These are phyloP conservation scores for Palythoa caribaeorum DNA, from an alignment of 92 coral and sea anemone genomes.

Conservation along the genomic window DNA sequence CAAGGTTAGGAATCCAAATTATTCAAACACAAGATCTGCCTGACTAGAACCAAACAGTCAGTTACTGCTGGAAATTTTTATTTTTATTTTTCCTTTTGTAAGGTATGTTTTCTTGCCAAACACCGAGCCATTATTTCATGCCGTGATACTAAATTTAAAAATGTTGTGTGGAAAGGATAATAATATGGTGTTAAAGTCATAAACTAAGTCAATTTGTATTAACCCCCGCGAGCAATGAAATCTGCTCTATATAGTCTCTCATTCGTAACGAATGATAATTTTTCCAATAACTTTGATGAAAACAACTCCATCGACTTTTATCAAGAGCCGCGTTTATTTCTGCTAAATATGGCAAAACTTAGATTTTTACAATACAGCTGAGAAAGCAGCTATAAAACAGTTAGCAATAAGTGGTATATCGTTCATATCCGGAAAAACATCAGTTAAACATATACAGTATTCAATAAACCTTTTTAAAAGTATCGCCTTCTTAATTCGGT, in stretches of 20 bases:
- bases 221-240: background rate
- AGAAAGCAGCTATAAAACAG: background rate
- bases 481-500: background rate
- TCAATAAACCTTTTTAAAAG: background rate
- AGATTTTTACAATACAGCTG: background rate
- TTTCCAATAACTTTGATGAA: background rate
- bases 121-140: background rate
- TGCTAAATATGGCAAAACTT: background rate
- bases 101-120: background rate
- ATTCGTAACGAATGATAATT: background rate
- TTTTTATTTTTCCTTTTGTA: too few species aligned
- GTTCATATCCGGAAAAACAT: conserved; percentile 3
- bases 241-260: background rate
- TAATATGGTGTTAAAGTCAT: background rate
- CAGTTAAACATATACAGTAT: too few species aligned
- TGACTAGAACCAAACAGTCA: too few species aligned
- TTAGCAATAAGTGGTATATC: background rate
- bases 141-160: background rate
- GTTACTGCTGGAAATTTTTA: too few species aligned
- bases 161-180: background rate
- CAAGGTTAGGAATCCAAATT: too few species aligned
- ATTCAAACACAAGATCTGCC: too few species aligned
- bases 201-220: background rate
- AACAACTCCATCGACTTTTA: background rate
- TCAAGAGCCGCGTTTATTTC: background rate